Evolutionary conservation across 2,888 invertebrate species (phyloP).

Genomic region (Isotomurus palustris): DNA sequence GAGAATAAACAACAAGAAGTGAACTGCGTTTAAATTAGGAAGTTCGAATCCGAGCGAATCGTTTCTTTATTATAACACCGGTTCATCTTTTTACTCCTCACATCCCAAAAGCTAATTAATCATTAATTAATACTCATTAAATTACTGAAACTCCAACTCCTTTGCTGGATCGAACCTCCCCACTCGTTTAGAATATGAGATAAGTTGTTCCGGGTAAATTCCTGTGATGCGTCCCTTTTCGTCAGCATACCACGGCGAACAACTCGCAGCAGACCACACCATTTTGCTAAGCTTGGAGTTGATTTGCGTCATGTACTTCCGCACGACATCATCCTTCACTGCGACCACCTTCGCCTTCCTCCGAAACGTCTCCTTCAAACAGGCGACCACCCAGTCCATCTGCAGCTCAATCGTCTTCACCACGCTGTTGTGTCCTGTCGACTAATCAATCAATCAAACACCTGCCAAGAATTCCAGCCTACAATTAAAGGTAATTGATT

Average conservation of each 20-base stretch:
- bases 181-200: background rate
- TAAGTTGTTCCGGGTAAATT: background rate
- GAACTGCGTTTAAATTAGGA: too few relatives aligned
- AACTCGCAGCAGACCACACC: background rate
- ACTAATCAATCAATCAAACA: background rate
- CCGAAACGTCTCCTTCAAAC: constrained; percentile 1
- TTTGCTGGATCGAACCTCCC: background rate
- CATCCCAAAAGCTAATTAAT: too few relatives aligned
- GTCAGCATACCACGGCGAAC: constrained; percentile 8
- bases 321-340: background rate
- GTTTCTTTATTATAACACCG: too few relatives aligned
- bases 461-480: background rate
- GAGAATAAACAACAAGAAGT: too few relatives aligned
- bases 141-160: background rate
- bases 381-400: constrained; percentile 1
- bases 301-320: constrained; percentile 4
- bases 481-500: too few relatives aligned
- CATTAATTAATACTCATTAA: too few relatives aligned
- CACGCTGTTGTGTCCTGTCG: constrained; percentile 7
- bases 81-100: too few relatives aligned
- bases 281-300: background rate
- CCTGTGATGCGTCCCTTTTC: background rate
- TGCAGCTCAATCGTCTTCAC: constrained; percentile 8
- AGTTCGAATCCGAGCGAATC: too few relatives aligned
- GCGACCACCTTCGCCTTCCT: background rate